Conservation (phyloP, 2,113 vertebrate genomes). For the Pluvianellus socialis region DNA sequence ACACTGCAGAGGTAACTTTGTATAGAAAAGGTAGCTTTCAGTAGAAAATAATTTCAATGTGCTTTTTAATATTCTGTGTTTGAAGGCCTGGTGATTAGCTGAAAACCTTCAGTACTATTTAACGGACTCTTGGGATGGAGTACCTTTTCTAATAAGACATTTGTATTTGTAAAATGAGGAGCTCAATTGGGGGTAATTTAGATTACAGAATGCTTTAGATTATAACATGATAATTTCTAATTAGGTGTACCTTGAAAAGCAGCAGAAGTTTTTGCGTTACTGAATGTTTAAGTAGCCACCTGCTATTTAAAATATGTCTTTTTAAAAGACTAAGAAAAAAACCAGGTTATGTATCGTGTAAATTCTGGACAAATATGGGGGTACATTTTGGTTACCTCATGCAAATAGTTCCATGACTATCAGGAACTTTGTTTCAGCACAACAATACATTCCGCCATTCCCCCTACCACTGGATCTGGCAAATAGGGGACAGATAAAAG, state of each 20-base stretch:
- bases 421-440: background rate
- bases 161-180: background rate
- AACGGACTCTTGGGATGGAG: background rate
- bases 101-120: background rate
- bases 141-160: background rate
- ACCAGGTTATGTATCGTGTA: background rate
- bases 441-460: rapidly evolving
- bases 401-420: background rate
- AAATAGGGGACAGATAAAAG: background rate
- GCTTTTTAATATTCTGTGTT: background rate
- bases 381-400: background rate
- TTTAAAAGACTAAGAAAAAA: background rate
- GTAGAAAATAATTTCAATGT: background rate
- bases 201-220: background rate
- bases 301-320: rapidly evolving
- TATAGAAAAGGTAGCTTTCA: background rate
- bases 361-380: background rate
- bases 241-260: background rate
- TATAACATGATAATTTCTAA: background rate
- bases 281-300: background rate
- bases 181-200: background rate
- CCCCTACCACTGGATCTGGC: rapidly evolving
- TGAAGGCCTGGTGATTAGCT: background rate
- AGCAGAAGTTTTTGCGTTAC: background rate
- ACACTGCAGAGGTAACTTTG: background rate